Percentiles rank a stretch among this genome's conserved stretches.
Conservation (phyloP, 1,140 invertebrate species). For the Plectrocnemia conspersa region DNA sequence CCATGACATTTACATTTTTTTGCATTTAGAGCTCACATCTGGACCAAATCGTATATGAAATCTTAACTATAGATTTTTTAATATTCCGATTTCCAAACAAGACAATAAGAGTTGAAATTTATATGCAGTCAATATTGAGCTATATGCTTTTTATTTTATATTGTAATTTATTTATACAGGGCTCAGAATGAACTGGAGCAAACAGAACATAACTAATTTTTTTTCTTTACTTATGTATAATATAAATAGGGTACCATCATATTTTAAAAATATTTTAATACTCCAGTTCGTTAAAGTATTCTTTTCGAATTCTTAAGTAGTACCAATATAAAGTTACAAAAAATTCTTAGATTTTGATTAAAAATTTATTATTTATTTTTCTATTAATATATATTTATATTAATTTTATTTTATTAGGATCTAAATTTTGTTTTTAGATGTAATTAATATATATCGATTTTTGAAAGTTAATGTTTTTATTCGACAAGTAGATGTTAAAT, state of each 20-base stretch:
- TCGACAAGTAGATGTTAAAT: too few species aligned
- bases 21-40: too few species aligned
- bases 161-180: too few species aligned
- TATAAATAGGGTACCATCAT: neutral
- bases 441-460: neutral
- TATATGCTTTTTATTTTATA: too few species aligned
- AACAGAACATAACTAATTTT: too few species aligned
- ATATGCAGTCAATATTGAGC: too few species aligned
- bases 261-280: neutral
- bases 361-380: neutral
- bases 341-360: neutral
- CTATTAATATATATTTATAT: neutral
- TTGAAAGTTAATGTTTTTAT: neutral
- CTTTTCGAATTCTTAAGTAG: neutral
- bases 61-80: too few species aligned
- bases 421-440: neutral
- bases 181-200: too few species aligned
- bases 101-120: too few species aligned
- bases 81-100: too few species aligned
- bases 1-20: too few species aligned
- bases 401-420: neutral
- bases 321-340: neutral
- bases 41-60: too few species aligned
- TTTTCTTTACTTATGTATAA: constrained; percentile 2
- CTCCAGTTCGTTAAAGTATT: neutral